A percentile compares a stretch with the other conserved stretches of the same genome.
These are phyloP conservation scores for Protophormia terraenovae DNA, from an alignment of 2,888 invertebrate genomes.

Conservation along the genomic window DNA sequence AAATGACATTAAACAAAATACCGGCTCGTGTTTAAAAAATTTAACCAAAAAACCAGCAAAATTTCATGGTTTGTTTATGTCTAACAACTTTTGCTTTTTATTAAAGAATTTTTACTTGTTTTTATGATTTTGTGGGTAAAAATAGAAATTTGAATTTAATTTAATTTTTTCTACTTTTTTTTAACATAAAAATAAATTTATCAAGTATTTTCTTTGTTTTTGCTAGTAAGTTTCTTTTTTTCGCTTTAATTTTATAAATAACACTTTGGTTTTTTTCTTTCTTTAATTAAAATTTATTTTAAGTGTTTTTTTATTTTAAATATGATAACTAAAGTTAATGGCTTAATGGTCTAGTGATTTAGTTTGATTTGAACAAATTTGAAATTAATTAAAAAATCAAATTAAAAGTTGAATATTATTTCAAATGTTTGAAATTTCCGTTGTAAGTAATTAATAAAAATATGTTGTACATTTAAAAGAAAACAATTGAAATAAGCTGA, in stretches of 20 bases:
- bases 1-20: conserved; percentile 25
- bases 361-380: conserved; percentile 36
- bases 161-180: background rate
- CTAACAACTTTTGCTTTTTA: conserved; percentile 48
- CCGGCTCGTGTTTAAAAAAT: conserved; percentile 5
- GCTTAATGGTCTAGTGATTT: conserved; percentile 56
- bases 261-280: conserved; percentile 13
- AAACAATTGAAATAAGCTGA: background rate
- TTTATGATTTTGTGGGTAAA: background rate
- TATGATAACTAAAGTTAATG: too few species aligned
- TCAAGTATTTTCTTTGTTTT: conserved; percentile 6
- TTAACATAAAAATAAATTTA: background rate
- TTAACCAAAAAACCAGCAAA: background rate
- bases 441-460: conserved; percentile 26
- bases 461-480: background rate
- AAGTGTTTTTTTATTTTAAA: background rate
- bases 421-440: conserved; percentile 45
- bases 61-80: background rate
- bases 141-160: conserved; percentile 25
- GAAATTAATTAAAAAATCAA: conserved; percentile 38
- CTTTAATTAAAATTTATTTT: conserved; percentile 1
- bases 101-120: conserved; percentile 37
- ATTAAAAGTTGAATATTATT: background rate
- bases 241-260: background rate
- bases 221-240: conserved; percentile 40